Evolutionary conservation across 2,888 invertebrate species (phyloP).

Genomic region (Gasteruption jaculator): DNA sequence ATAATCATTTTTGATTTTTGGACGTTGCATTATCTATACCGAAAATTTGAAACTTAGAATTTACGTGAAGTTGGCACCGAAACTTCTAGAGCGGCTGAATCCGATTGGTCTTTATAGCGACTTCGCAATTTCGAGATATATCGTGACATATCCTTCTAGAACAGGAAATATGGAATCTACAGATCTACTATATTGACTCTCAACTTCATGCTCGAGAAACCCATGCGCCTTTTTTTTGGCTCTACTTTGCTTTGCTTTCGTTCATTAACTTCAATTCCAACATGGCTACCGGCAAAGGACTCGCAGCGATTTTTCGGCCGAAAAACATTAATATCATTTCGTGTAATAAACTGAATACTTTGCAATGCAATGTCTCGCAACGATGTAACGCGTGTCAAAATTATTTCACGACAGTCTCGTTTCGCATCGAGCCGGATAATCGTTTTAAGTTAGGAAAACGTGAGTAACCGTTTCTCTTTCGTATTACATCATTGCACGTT

Average conservation of each 20-base stretch:
- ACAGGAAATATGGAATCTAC: no score
- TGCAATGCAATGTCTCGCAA: slow-evolving; percentile 28
- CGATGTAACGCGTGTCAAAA: slow-evolving; percentile 34
- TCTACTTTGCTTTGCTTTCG: no score
- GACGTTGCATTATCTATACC: no score
- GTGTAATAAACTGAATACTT: slow-evolving; percentile 37
- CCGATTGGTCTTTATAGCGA: no score
- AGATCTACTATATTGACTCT: slow-evolving; percentile 2
- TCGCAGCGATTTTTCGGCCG: slow-evolving; percentile 45
- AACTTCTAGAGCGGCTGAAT: no score
- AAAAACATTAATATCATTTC: slow-evolving; percentile 42
- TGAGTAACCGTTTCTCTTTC: slow-evolving; percentile 28
- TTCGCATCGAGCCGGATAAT: slow-evolving; percentile 36
- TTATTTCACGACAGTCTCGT: slow-evolving; percentile 27
- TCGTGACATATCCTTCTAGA: no score
- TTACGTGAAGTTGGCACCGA: no score
- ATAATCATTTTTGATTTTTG: no score
- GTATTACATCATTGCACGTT: slow-evolving; percentile 41
- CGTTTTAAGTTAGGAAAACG: slow-evolving; percentile 35
- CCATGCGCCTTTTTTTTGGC: slow-evolving; percentile 43
- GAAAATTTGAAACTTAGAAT: no score
- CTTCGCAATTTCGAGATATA: no score
- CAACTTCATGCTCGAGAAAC: slow-evolving; percentile 23
- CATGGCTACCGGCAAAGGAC: slow-evolving; percentile 52
- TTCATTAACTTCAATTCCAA: no score